A percentile compares a stretch with the other conserved stretches of the same genome.
phyloP scores from a whole-genome alignment of 2,797 vertebrate species.

The Melanotaenia pygmaea region DNA sequence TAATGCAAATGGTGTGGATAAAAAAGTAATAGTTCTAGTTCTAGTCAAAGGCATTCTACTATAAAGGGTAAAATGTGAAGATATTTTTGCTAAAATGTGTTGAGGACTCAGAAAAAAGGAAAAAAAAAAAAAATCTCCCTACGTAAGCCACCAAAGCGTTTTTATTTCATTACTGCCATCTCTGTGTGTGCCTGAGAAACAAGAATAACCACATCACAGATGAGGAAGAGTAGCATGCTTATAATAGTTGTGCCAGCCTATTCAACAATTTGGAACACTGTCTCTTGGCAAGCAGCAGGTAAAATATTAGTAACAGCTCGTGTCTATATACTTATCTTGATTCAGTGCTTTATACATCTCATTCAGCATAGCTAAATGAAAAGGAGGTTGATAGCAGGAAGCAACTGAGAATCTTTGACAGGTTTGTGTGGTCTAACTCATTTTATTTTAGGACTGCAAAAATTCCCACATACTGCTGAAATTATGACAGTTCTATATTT shows the following conservation, averaged over 20 bases:
- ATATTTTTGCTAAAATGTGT: background rate
- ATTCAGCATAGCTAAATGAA: background rate
- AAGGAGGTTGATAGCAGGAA: background rate
- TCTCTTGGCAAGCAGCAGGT: background rate
- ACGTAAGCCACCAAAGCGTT: too few relatives aligned
- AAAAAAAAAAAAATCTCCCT: too few relatives aligned
- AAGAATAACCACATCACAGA: background rate
- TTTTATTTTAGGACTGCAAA: background rate
- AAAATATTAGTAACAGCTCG: conserved; percentile 3
- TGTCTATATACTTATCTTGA: background rate
- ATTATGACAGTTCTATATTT: background rate
- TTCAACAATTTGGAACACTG: background rate
- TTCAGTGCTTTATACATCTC: background rate
- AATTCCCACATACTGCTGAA: background rate
- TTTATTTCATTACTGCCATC: background rate
- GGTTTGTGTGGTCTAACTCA: background rate
- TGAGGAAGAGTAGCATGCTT: background rate
- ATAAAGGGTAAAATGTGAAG: background rate
- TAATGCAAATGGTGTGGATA: background rate
- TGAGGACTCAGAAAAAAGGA: background rate
- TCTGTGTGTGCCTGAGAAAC: too few relatives aligned
- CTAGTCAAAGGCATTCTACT: background rate
- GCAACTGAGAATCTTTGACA: background rate
- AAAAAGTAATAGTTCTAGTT: background rate
- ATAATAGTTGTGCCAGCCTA: background rate